These are phyloP conservation scores for Pseudochaenichthys georgianus DNA, from an alignment of 2,797 vertebrate species.

Conservation along the genomic window DNA sequence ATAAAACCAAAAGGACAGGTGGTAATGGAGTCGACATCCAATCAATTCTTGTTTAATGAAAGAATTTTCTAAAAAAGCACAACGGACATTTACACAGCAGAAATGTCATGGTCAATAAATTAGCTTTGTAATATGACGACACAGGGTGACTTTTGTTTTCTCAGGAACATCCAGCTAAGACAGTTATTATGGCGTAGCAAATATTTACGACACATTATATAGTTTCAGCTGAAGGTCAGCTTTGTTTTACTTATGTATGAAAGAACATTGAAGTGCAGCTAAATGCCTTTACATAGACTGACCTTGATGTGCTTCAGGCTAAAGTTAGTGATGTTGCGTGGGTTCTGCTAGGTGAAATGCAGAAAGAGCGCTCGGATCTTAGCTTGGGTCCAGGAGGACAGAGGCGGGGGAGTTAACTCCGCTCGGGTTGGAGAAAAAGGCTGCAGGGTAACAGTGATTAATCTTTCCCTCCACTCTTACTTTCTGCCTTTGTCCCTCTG, in stretches of 20 bases:
- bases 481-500: conserved; percentile 37
- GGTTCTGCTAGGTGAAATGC: conserved; percentile 67
- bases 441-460: conserved; percentile 70
- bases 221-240: conserved; percentile 37
- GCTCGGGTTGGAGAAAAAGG: conserved; percentile 53
- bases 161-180: conserved; percentile 23
- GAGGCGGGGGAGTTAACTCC: conserved; percentile 61
- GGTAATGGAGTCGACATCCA: conserved; percentile 50
- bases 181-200: conserved; percentile 10
- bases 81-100: conserved; percentile 59
- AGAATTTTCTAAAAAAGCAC: conserved; percentile 67
- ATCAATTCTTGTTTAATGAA: conserved; percentile 76
- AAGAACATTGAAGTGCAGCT: conserved; percentile 48
- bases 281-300: conserved; percentile 61
- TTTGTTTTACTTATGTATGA: conserved; percentile 36
- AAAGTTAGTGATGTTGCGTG: conserved; percentile 68
- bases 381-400: conserved; percentile 60
- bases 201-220: conserved; percentile 39
- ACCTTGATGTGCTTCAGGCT: conserved; percentile 70
- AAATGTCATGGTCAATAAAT: conserved; percentile 58
- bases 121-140: conserved; percentile 40
- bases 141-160: conserved; percentile 50
- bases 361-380: conserved; percentile 62
- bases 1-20: conserved; percentile 46
- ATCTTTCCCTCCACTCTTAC: conserved; percentile 51